Evolutionary conservation across 2,797 vertebrate species (phyloP).

Genomic region (Rhinogobio ventralis): DNA sequence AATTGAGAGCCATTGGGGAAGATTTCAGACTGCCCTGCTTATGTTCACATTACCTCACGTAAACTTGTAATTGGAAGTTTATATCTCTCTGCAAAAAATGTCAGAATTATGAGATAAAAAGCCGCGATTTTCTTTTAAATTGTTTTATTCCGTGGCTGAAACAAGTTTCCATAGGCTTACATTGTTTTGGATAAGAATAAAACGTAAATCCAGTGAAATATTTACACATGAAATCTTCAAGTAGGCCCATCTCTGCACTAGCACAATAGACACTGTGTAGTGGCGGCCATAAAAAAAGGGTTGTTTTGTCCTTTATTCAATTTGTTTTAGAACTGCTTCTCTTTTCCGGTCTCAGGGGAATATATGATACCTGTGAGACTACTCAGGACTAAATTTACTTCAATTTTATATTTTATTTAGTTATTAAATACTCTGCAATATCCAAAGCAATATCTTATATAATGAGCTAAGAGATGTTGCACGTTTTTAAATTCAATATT

Average conservation of each 20-base stretch:
- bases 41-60: too few species aligned
- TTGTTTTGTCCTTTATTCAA: conserved; percentile 63
- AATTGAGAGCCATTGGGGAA: too few species aligned
- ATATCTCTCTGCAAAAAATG: too few species aligned
- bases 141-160: too few species aligned
- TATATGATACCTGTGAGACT: conserved; percentile 66
- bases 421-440: not conserved
- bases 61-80: too few species aligned
- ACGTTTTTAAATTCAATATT: too few species aligned
- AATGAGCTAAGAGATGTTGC: too few species aligned
- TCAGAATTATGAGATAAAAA: too few species aligned
- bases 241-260: not conserved
- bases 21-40: too few species aligned
- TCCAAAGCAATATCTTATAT: too few species aligned
- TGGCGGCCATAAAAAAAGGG: conserved; percentile 68
- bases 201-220: not conserved
- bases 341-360: conserved; percentile 51
- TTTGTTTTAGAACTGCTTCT: conserved; percentile 51
- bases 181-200: not conserved
- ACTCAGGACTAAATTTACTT: conserved; percentile 11
- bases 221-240: not conserved
- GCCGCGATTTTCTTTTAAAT: too few species aligned
- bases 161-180: not conserved
- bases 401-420: not conserved
- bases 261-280: not conserved